Evolutionary conservation across 1,140 invertebrate species (phyloP).

Genomic region (Brevipalpus yothersi): DNA sequence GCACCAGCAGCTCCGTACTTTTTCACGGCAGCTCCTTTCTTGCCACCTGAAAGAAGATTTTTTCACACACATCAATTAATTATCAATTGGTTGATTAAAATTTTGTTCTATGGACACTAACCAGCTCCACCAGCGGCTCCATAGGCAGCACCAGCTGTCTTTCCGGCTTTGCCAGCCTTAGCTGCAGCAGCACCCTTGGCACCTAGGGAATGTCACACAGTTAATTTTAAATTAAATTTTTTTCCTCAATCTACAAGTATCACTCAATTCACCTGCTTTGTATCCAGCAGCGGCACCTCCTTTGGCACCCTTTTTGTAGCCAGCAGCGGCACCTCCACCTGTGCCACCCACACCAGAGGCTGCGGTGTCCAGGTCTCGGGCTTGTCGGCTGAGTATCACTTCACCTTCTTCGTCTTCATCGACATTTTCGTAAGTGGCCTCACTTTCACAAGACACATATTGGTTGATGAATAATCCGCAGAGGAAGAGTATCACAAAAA

Average conservation of each 20-base stretch:
- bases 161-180: not conserved
- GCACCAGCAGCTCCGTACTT: conserved; percentile 2
- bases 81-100: not conserved
- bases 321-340: not conserved
- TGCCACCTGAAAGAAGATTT: not conserved
- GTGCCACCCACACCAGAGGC: conserved; percentile 1
- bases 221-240: not conserved
- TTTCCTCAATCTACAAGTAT: not conserved
- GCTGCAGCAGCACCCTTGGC: not conserved
- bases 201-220: not conserved
- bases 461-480: too few species aligned
- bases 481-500: too few species aligned
- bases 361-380: conserved; percentile 1
- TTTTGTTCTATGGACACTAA: too few species aligned
- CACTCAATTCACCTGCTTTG: not conserved
- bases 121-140: not conserved
- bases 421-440: not conserved
- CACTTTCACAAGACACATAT: not conserved
- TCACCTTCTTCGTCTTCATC: not conserved
- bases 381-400: not conserved
- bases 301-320: not conserved
- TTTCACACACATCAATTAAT: not conserved
- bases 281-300: not conserved
- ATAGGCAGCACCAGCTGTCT: conserved; percentile 5
- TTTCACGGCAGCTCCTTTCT: conserved; percentile 1